Evolutionary conservation across 2,113 vertebrate species (phyloP).

Genomic region (Hydrolagus affinis): DNA sequence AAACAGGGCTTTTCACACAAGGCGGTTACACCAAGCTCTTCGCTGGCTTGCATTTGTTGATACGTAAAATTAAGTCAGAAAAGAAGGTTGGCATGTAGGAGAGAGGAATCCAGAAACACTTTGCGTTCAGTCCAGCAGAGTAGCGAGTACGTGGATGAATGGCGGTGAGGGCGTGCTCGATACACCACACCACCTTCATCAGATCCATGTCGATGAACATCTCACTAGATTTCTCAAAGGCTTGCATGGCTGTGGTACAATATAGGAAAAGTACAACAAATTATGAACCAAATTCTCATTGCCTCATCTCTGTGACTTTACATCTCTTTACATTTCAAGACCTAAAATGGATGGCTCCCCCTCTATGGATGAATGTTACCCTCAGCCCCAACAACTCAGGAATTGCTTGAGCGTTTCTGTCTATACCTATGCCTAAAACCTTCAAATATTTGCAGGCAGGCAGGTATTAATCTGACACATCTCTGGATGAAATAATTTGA

Average conservation of each 20-base stretch:
- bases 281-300: neutral
- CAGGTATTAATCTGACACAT: no score
- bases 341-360: no score
- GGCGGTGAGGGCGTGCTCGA: neutral
- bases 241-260: neutral
- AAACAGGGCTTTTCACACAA: neutral
- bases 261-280: neutral
- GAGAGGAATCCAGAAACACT: constrained; percentile 12
- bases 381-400: no score
- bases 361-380: no score
- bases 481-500: no score
- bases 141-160: constrained; percentile 22
- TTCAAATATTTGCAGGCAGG: no score
- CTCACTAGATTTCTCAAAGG: fast-evolving
- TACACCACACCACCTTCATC: constrained; percentile 22
- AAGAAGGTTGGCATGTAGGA: constrained; percentile 9
- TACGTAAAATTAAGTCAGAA: neutral
- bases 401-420: no score
- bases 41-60: neutral
- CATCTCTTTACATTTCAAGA: no score
- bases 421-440: no score
- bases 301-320: no score
- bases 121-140: neutral
- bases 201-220: neutral
- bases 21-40: neutral